These are phyloP conservation scores for Anhinga rufa DNA, from an alignment of 2,113 vertebrate species.

Conservation along the genomic window DNA sequence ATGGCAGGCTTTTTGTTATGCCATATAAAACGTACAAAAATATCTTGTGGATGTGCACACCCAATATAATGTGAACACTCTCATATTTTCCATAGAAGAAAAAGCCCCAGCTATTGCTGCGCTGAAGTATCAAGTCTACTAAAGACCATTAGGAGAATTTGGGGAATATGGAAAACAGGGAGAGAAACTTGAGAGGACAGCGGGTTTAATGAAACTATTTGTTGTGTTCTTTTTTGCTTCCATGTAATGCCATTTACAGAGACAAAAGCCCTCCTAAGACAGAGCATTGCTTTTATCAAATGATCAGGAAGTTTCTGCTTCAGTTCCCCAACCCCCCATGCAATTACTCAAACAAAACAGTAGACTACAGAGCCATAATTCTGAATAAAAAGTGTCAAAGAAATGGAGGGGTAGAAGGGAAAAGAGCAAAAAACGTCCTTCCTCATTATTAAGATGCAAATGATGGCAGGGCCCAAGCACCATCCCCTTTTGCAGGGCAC, in stretches of 20 bases:
- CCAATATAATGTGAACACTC: not conserved
- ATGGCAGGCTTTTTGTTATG: not conserved
- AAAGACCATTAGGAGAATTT: not conserved
- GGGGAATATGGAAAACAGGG: not conserved
- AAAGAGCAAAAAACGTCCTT: not conserved
- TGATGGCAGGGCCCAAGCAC: not conserved
- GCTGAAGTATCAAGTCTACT: not conserved
- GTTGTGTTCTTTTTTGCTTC: not conserved
- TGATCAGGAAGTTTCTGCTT: not conserved
- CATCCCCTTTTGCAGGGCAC: not conserved
- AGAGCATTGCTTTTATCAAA: not conserved
- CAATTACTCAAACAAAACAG: not conserved
- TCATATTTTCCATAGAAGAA: not conserved
- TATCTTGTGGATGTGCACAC: not conserved
- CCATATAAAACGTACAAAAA: not conserved
- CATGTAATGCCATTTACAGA: not conserved
- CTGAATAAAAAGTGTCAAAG: not conserved
- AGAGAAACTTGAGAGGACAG: slow-evolving; percentile 15
- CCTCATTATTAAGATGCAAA: not conserved
- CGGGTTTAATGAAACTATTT: not conserved
- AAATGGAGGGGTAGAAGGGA: not conserved
- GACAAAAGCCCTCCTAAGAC: not conserved
- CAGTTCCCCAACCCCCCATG: not conserved
- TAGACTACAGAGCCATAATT: not conserved
- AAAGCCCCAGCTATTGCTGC: not conserved